phyloP scores from a whole-genome alignment of 2,888 invertebrate genomes.

The Gryllus longicercus region DNA sequence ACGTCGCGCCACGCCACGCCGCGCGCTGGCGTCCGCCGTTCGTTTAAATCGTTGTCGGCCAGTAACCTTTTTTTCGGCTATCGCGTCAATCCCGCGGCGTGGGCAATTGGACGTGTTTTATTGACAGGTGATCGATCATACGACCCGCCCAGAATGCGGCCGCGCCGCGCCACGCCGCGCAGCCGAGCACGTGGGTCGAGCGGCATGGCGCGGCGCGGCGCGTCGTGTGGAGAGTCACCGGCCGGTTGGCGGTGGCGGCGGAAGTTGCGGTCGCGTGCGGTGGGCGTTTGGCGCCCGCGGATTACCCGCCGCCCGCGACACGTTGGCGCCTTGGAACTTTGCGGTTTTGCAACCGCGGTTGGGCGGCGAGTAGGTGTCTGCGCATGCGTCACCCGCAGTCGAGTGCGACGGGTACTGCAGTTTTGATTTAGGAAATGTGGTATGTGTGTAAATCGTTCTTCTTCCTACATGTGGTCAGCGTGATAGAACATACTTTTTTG shows the following conservation, averaged over 20 bases:
- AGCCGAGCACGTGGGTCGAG: background rate
- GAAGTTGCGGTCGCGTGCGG: no score
- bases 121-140: slow-evolving; percentile 17
- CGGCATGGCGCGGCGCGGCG: no score
- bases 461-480: no score
- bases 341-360: no score
- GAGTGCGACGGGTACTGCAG: background rate
- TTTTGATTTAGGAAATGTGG: background rate
- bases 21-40: background rate
- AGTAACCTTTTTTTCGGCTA: slow-evolving; percentile 11
- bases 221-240: no score
- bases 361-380: background rate
- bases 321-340: no score
- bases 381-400: background rate
- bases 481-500: no score
- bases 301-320: no score
- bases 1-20: background rate
- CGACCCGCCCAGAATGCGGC: background rate
- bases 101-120: slow-evolving; percentile 17
- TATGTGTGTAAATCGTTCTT: no score
- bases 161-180: background rate
- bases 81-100: slow-evolving; percentile 5
- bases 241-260: no score
- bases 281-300: no score
- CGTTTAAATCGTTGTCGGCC: slow-evolving; percentile 9